These are phyloP conservation scores for Arctocebus calabarensis DNA, from an alignment of 2,797 vertebrate genomes.

Conservation along the genomic window DNA sequence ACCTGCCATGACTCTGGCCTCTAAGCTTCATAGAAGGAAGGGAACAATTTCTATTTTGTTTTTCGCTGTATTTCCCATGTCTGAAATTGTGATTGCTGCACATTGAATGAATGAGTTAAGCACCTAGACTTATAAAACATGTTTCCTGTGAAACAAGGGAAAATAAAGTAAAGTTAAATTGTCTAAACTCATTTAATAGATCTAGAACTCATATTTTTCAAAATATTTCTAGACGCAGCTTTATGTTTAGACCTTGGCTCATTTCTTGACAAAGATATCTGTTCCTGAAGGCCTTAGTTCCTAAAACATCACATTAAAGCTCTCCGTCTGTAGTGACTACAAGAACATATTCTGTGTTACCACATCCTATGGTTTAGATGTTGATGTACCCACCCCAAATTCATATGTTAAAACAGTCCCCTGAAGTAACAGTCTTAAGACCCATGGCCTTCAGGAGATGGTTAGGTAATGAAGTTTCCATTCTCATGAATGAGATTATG, in stretches of 20 bases:
- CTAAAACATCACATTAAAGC: background rate
- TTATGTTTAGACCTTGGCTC: background rate
- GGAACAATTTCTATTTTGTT: background rate
- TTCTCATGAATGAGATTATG: background rate
- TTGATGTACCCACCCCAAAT: background rate
- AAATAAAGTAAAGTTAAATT: conserved; percentile 37
- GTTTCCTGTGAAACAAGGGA: background rate
- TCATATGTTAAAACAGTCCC: background rate
- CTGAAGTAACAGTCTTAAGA: background rate
- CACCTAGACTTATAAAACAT: background rate
- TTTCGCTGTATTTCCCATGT: background rate
- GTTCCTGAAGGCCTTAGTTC: background rate
- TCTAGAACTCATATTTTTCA: background rate
- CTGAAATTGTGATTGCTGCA: background rate
- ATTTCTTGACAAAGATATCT: background rate
- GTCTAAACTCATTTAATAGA: background rate
- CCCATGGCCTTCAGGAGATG: background rate
- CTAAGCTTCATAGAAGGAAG: background rate
- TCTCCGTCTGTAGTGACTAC: background rate
- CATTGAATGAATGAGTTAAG: background rate
- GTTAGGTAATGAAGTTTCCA: background rate
- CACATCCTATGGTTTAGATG: background rate
- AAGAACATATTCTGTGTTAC: background rate
- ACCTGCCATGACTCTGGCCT: background rate
- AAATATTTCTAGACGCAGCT: background rate